Percentiles rank a stretch among this genome's conserved stretches.
Conservation (phyloP, 2,113 vertebrate genomes). For the Holacanthus passer region DNA sequence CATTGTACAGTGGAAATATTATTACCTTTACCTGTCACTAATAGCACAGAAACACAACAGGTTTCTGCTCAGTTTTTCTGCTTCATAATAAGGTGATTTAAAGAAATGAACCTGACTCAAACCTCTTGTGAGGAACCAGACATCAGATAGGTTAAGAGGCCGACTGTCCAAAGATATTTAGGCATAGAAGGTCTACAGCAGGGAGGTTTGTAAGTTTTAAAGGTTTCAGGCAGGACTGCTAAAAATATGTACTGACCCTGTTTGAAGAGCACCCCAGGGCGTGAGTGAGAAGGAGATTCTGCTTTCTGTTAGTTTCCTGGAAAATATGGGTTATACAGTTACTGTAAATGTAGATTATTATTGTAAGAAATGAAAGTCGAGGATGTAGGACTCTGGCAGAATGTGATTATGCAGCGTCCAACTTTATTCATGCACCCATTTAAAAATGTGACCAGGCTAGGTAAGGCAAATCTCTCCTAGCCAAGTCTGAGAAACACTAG, state of each 20-base stretch:
- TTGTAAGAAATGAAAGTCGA: slow-evolving; percentile 9
- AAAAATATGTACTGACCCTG: slow-evolving; percentile 59
- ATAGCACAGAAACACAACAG: background rate
- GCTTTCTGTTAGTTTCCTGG: slow-evolving; percentile 45
- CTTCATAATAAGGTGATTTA: slow-evolving; percentile 10
- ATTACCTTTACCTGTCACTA: slow-evolving; percentile 1
- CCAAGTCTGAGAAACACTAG: slow-evolving; percentile 44
- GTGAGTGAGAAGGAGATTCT: slow-evolving; percentile 28
- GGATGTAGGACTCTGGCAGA: slow-evolving; percentile 45
- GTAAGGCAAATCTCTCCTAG: slow-evolving; percentile 67
- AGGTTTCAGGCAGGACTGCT: slow-evolving; percentile 66
- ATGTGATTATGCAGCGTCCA: slow-evolving; percentile 44
- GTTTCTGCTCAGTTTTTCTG: background rate
- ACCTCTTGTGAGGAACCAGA: slow-evolving; percentile 33
- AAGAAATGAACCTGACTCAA: slow-evolving; percentile 31
- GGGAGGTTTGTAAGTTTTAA: slow-evolving; percentile 50
- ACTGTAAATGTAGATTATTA: slow-evolving; percentile 32
- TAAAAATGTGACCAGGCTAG: slow-evolving; percentile 44
- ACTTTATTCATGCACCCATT: slow-evolving; percentile 49
- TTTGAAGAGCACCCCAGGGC: slow-evolving; percentile 58
- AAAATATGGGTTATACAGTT: slow-evolving; percentile 41
- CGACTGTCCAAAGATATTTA: slow-evolving; percentile 40
- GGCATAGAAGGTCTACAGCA: slow-evolving; percentile 56
- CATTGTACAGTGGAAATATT: slow-evolving; percentile 38
- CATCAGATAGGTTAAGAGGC: slow-evolving; percentile 17